Base-by-base conservation (phyloP, 2,113 vertebrate species). In the Chrysemys picta region DNA sequence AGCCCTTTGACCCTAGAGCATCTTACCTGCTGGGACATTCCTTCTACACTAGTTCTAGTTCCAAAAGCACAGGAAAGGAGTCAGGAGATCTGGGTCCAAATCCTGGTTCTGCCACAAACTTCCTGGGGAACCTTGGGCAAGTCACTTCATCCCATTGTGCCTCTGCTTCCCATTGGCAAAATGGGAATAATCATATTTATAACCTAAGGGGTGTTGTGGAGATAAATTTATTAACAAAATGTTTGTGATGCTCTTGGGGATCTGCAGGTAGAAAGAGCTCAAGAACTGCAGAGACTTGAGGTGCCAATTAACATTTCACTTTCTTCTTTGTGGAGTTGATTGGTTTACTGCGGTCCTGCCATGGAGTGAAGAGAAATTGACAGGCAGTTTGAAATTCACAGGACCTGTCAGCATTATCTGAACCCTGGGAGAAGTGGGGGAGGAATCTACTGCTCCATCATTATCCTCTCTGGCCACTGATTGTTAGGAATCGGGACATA, bases 201-300 rank as follows among this genome's bases (percentile, higher is more conserved):
- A 21, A 38, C 6, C 21, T 21, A 10, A 8, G 24, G n/a, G 21
- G 38, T 45, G 42, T 25, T 45, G 72, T 42, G 10, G 22, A 22
- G 72, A 22, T 45, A 45, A 27, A 27, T 75, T 9, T 10, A 45
- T 27, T 24, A 11, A 45, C 6, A 1, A 65, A 65, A 45, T 56
- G n/a, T 53, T 25, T 31, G 10, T 31, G 49, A 50, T 21, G 53
- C n/a, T 1, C n/a, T 31, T 79, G 2, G 1, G 10, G 3, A 0
- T 3, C 78, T 59, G 25, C 54, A 83, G 72, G 47, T 8, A 8
- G 7, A 11, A 84, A 62, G 42, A 29, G 3, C 3, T 62, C 80
- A 19, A 72, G 22, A 50, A 0, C 13, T 45, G 1, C 0, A 16
- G 49, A 25, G 8, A 53, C 59, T 78, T 69, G 38, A 76, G 4